Evolutionary conservation across 2,888 invertebrate species (phyloP).

Genomic region (Epiblema foenella): DNA sequence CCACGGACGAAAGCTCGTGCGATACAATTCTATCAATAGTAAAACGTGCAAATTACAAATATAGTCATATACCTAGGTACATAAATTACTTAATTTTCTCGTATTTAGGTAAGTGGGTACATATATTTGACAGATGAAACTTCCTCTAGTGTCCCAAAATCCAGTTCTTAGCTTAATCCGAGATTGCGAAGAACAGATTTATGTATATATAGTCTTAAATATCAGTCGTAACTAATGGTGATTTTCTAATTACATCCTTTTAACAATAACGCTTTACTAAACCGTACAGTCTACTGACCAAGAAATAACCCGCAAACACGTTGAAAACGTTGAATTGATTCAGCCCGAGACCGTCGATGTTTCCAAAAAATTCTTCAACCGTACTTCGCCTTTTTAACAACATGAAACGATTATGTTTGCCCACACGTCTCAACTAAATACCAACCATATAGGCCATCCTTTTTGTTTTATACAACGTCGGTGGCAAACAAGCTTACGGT

Average conservation of each 20-base stretch:
- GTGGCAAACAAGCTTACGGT: too few relatives aligned
- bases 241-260: neutral
- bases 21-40: constrained; percentile 61
- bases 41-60: constrained; percentile 31
- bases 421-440: neutral
- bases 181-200: too few relatives aligned
- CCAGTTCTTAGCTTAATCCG: too few relatives aligned
- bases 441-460: neutral
- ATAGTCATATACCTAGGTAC: constrained; percentile 6
- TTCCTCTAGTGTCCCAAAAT: too few relatives aligned
- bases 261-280: neutral
- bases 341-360: neutral
- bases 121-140: neutral
- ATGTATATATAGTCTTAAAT: too few relatives aligned
- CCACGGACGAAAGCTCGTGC: constrained; percentile 64
- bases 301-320: too few relatives aligned
- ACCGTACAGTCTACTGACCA: too few relatives aligned
- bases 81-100: neutral
- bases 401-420: neutral
- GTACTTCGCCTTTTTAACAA: neutral
- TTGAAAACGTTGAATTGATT: neutral
- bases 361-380: neutral
- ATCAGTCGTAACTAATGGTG: neutral
- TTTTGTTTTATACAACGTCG: too few relatives aligned
- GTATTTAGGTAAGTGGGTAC: neutral